phyloP scores from a whole-genome alignment of 2,797 vertebrate species.

The Acanthiza pusilla region DNA sequence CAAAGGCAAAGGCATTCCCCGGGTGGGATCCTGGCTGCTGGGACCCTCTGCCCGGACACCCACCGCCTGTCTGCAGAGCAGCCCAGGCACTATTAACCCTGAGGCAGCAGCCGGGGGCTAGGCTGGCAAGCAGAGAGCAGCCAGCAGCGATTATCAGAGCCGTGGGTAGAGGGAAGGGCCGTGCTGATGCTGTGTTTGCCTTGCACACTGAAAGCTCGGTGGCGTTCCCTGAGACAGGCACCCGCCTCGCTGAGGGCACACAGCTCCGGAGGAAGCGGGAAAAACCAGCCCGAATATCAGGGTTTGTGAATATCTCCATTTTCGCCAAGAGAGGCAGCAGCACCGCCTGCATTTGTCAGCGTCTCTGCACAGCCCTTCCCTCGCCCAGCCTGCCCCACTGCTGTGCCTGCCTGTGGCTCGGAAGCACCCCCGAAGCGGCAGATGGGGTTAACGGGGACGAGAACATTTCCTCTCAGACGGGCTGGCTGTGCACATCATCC shows the following conservation, averaged over 20 bases:
- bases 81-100: background rate
- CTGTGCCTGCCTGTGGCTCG: fast-evolving
- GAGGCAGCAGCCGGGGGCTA: background rate
- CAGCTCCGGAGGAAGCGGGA: background rate
- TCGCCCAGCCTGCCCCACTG: fast-evolving
- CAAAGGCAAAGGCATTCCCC: fast-evolving
- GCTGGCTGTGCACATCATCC: background rate
- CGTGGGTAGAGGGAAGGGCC: background rate
- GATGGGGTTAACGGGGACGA: background rate
- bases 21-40: background rate
- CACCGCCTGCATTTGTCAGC: background rate
- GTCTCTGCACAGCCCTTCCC: background rate
- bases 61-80: background rate
- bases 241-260: fast-evolving
- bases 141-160: background rate
- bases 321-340: background rate
- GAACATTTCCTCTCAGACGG: background rate
- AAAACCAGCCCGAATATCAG: fast-evolving
- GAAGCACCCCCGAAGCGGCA: background rate
- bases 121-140: background rate
- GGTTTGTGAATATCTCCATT: background rate
- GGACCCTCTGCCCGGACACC: background rate
- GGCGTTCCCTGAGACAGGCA: background rate
- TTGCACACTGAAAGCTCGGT: background rate
- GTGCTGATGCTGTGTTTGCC: background rate